These are phyloP conservation scores for Seriola aureovittata DNA, from an alignment of 2,113 vertebrate genomes.

Conservation along the genomic window DNA sequence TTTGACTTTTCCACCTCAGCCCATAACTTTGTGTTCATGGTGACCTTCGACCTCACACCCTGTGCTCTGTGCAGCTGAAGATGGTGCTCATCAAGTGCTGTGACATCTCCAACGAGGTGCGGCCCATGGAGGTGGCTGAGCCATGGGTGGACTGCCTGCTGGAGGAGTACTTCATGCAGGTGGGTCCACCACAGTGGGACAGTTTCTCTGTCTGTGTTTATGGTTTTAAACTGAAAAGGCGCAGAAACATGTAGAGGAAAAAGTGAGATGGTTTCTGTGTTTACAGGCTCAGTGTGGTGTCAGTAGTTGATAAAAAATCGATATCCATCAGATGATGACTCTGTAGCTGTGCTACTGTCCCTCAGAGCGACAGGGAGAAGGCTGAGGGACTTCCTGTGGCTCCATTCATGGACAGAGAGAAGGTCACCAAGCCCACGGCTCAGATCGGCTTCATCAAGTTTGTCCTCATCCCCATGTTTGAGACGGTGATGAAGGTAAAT, in stretches of 20 bases:
- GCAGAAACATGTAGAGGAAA: not conserved
- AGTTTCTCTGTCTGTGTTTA: too few species aligned
- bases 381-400: conserved; percentile 94
- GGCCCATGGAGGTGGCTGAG: conserved; percentile 92
- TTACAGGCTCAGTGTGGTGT: too few species aligned
- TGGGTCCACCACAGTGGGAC: conserved; percentile 49
- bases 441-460: conserved; percentile 92
- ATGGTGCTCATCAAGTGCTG: conserved; percentile 97
- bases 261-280: too few species aligned
- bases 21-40: too few species aligned
- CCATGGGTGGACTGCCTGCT: conserved; percentile 96
- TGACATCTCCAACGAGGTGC: conserved; percentile 96
- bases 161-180: conserved; percentile 97
- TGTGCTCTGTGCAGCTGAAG: conserved; percentile 86
- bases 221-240: not conserved
- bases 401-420: conserved; percentile 97
- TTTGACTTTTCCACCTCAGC: too few species aligned
- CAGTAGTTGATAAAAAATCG: too few species aligned
- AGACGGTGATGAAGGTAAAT: conserved; percentile 85
- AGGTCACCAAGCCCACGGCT: conserved; percentile 94
- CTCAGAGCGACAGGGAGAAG: conserved; percentile 94
- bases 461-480: conserved; percentile 87
- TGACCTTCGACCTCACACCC: conserved; percentile 12
- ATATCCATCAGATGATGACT: too few species aligned
- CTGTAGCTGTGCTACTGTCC: not conserved